Base-by-base conservation (phyloP, 2,888 invertebrate species). In the Parelbella ahira region DNA sequence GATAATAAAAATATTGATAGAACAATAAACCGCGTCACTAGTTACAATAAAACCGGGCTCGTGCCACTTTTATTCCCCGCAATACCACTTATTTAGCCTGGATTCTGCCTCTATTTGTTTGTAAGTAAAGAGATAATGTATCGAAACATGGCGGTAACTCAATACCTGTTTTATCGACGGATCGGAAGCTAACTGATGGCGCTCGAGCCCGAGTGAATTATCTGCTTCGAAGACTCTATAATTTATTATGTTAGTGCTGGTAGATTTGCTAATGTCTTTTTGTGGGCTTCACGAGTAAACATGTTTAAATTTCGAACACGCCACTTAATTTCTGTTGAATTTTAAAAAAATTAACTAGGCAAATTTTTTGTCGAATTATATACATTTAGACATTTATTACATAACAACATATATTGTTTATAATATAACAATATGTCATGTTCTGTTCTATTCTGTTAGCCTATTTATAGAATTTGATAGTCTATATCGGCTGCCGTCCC, bases 91-190 rank as follows among this genome's bases (percentile, higher is more conserved):
- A 65, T 63, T 64, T 67, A 61, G 64, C 58, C 49, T 54, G 53
- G 57, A 56, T 63, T 58, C 59, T 54, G 58, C 51, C 59, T 57
- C 60, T 69, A 69, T 68, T 67, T 65, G 63, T 65, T 63, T 61
- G 60, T 53, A 57, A 57, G 56, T 53, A 57, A 56, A 60, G 52
- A 58, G 53, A 59, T 63, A 56, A 61, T 62, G 55, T 58, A 59
- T 60, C 49, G 57, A 38, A 47, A 50, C 51, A 37, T 29, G 28
- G 23, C 37, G 49, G 36, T 36, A 37, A 42, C 48, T 49, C 47
- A 48, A 50, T 49, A 56, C 56, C 52, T 49, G 56, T 56, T 60
- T 58, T 52, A 42, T 45, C 45, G 33, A 38, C 32, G 29, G 34
- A 33, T 33, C 32, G 33, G 32, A 45, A 38, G 38, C 34, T 45